Evolutionary conservation across 92 coral and sea anemone species (phyloP).

Genomic region (Phymanthus crucifer): DNA sequence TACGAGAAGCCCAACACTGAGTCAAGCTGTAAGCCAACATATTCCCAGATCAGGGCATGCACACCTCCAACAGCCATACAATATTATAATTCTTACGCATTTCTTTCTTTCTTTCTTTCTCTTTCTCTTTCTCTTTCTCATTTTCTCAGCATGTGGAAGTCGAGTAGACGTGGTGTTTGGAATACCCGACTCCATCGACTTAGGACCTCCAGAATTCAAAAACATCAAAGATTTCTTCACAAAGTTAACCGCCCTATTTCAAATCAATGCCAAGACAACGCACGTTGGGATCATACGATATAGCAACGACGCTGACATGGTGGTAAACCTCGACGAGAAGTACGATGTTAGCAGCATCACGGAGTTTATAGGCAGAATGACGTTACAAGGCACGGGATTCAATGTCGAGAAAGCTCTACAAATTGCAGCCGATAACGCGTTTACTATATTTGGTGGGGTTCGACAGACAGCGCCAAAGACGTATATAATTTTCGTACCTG

Average conservation of each 20-base stretch:
- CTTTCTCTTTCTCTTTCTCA: background rate
- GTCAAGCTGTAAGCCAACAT: too few relatives aligned
- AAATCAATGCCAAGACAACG: conserved; percentile 38
- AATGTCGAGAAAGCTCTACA: conserved; percentile 54
- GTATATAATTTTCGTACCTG: conserved; percentile 66
- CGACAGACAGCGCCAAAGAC: conserved; percentile 75
- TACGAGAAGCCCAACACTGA: too few relatives aligned
- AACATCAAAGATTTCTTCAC: conserved; percentile 42
- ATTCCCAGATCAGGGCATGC: too few relatives aligned
- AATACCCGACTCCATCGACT: conserved; percentile 58
- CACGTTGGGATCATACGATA: conserved; percentile 65
- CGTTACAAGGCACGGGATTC: conserved; percentile 43
- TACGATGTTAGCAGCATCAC: conserved; percentile 26
- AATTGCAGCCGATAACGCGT: conserved; percentile 64
- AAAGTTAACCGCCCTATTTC: conserved; percentile 24
- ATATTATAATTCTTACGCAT: too few relatives aligned
- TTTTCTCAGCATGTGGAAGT: conserved; percentile 57
- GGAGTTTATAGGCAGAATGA: conserved; percentile 15
- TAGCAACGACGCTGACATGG: conserved; percentile 47
- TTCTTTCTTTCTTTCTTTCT: too few relatives aligned
- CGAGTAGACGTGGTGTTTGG: conserved; percentile 71
- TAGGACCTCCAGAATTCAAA: conserved; percentile 30
- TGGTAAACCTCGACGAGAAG: conserved; percentile 42
- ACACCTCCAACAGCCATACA: too few relatives aligned
- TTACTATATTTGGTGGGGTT: conserved; percentile 89